These are phyloP conservation scores for Leucophenga varia DNA, from an alignment of 1,140 invertebrate species.

Conservation along the genomic window DNA sequence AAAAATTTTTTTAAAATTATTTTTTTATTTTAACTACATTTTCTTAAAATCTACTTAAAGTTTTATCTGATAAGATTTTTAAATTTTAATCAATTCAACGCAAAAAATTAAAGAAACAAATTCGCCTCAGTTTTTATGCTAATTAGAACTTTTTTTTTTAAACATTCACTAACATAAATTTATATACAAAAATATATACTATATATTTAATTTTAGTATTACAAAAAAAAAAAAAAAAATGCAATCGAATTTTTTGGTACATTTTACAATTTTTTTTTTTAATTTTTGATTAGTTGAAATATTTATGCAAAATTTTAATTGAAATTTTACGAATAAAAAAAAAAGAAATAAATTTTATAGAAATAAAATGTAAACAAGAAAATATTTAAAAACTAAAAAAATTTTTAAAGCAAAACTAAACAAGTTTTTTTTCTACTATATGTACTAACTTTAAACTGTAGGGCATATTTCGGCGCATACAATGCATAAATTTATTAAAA, in stretches of 20 bases:
- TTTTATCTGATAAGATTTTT: no score
- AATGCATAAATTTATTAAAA: slow-evolving; percentile 13
- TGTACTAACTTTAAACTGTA: slow-evolving; percentile 4
- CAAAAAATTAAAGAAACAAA: no score
- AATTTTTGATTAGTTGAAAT: background rate
- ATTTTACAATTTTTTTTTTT: background rate
- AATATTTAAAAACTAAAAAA: slow-evolving; percentile 21
- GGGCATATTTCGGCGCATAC: slow-evolving; percentile 12
- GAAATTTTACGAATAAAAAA: background rate
- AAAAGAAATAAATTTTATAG: slow-evolving; percentile 1
- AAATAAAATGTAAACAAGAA: slow-evolving; percentile 6
- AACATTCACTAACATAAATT: no score
- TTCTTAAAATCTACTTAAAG: no score
- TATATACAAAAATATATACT: no score
- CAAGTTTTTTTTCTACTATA: slow-evolving; percentile 7
- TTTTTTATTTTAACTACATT: no score
- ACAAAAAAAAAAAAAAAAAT: slow-evolving; percentile 12
- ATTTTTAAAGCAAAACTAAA: slow-evolving; percentile 21
- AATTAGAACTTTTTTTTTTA: no score
- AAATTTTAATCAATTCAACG: no score
- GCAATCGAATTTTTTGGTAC: slow-evolving; percentile 8
- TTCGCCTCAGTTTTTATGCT: no score
- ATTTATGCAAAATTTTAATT: slow-evolving; percentile 1
- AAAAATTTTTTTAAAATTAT: no score
- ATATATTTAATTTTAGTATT: no score